Base-by-base conservation (phyloP, 2,888 invertebrate species). In the Eupithecia insigniata region DNA sequence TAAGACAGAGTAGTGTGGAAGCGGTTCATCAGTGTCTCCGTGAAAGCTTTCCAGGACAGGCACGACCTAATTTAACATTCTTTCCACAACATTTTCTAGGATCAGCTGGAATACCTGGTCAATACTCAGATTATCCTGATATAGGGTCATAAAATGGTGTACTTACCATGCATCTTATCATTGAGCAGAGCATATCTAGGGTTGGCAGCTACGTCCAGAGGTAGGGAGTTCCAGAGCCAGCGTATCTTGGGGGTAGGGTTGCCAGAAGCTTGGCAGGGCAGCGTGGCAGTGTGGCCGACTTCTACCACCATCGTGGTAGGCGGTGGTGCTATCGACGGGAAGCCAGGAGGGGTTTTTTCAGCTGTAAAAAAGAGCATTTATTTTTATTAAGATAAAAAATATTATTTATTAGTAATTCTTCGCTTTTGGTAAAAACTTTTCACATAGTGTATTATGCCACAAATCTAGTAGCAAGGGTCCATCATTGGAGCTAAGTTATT, bases 301-400 rank as follows among this genome's bases (percentile, higher is more conserved):
- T 99, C 99, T 68, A 99, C 99, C 69, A 99, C 99, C 94, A 98
- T 98, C 72, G 98, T 97, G 76, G 96, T 96, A 0, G 99, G 99
- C 60, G 98, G 97, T 0, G 97, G 96, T 51, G 96, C 96, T 79
- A 94, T 92, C 87, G 96, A 95, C 65, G 99, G 99, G 92, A 99
- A 99, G 43, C 99, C 99, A 65, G 95, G 95, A 1, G 99, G 99
- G 77, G 98, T 95, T 91, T 97, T 97, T 86, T 97, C 98, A 81
- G 96, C 98, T 94, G 90, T 2, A 85, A 88, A 72, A 70, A 75
- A 66, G 7, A 51, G 12, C 36, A 26, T 51, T 18, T 8, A 34
- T 68, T 22, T 16, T 39, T 61, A 62, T 18, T 12, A 22, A 18
- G 22, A 30, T 7, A 18, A n/a, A 62, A 60, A 30, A 30, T 60